Percentiles rank a stretch among this genome's conserved stretches.
Evolutionary conservation across 2,797 vertebrate species (phyloP).

Genomic region (Scleropages formosus): DNA sequence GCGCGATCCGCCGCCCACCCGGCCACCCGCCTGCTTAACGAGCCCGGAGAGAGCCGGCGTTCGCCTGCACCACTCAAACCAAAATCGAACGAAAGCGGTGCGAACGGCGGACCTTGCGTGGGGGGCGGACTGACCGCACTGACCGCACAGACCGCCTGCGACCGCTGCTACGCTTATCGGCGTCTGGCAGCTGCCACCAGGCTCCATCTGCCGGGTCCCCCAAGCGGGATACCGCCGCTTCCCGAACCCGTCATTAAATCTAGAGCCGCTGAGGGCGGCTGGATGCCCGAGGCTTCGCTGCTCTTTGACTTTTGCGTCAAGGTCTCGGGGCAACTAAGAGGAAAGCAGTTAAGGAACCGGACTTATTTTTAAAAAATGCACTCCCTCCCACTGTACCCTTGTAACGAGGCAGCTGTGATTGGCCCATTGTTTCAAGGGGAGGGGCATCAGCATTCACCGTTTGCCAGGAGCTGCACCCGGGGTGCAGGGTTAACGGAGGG

Average conservation of each 20-base stretch:
- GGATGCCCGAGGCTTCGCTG: background rate
- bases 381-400: no score
- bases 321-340: background rate
- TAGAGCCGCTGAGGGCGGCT: no score
- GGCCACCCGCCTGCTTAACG: conserved; percentile 32
- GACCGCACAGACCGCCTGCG: no score
- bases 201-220: no score
- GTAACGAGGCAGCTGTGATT: background rate
- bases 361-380: no score
- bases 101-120: background rate
- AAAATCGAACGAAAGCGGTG: background rate
- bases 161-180: no score
- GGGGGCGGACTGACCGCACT: no score
- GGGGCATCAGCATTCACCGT: conserved; percentile 13
- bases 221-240: no score
- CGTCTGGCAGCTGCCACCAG: no score
- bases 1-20: conserved; percentile 37
- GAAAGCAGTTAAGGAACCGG: background rate
- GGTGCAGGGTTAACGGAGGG: conserved; percentile 26
- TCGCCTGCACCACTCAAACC: background rate
- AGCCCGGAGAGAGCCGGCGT: conserved; percentile 24
- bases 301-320: background rate
- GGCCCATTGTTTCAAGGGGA: conserved; percentile 22
- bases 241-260: no score
- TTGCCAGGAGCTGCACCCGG: background rate